Percentiles rank a stretch among this genome's conserved stretches.
phyloP scores from a whole-genome alignment of 1,140 invertebrate species.

The Heliconius hermathena region DNA sequence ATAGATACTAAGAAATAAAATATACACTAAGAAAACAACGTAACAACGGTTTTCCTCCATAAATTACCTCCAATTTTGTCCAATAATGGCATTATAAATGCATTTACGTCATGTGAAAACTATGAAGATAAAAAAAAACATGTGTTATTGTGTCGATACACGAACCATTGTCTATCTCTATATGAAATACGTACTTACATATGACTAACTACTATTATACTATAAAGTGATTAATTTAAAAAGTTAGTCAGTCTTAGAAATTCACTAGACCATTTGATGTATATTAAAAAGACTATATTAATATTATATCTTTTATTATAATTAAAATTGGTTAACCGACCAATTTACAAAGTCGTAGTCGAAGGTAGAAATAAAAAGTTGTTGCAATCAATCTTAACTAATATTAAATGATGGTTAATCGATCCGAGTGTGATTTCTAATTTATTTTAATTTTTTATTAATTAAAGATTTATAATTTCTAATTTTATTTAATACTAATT shows the following conservation, averaged over 20 bases:
- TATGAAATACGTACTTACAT: background rate
- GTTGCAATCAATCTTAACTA: background rate
- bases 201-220: background rate
- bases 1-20: background rate
- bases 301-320: background rate
- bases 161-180: background rate
- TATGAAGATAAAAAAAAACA: slow-evolving; percentile 12
- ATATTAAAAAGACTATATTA: background rate
- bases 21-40: background rate
- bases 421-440: background rate
- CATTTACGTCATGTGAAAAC: background rate
- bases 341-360: background rate
- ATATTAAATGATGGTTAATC: background rate
- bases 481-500: background rate
- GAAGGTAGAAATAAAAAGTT: background rate
- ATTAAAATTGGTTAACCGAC: background rate
- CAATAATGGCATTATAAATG: slow-evolving; percentile 9
- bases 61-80: slow-evolving; percentile 5
- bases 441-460: too few species aligned
- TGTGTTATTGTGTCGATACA: background rate
- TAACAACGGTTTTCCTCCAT: background rate
- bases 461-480: too few species aligned
- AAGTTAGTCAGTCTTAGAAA: slow-evolving; percentile 38
- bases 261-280: slow-evolving; percentile 26
- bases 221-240: background rate